Percentiles rank a stretch among this genome's conserved stretches.
Conservation (phyloP, 1,140 invertebrate species). For the Anastrepha obliqua region DNA sequence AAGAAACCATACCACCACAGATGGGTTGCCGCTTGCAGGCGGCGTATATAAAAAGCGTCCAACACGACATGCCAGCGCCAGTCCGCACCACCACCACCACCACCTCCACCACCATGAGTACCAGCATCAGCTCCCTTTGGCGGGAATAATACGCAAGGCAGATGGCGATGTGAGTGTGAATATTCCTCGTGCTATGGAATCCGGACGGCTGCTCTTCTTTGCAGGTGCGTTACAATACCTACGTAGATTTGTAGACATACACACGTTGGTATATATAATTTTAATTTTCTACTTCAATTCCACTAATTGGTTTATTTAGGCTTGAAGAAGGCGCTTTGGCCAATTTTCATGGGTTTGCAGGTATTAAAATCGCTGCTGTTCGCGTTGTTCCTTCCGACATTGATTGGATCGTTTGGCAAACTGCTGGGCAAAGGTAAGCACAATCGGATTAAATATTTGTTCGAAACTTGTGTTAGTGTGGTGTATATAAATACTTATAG, state of each 20-base stretch:
- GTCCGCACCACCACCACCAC: conserved; percentile 10
- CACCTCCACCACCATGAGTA: not conserved
- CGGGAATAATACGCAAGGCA: conserved; percentile 28
- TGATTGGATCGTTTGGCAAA: conserved; percentile 87
- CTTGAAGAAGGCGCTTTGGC: conserved; percentile 86
- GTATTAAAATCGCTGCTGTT: conserved; percentile 86
- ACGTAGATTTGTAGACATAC: not conserved
- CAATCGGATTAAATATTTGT: not conserved
- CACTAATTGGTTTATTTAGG: conserved; percentile 69
- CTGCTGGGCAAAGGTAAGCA: conserved; percentile 85
- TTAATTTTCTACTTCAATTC: conserved; percentile 39
- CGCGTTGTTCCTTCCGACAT: conserved; percentile 87
- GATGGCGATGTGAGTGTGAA: conserved; percentile 66
- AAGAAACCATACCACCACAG: conserved; percentile 60
- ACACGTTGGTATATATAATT: not conserved
- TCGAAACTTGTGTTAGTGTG: not conserved
- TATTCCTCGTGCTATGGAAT: conserved; percentile 73
- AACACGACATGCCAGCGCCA: not conserved
- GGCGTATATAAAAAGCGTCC: not conserved
- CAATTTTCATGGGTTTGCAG: conserved; percentile 85
- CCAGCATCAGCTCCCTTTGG: not conserved
- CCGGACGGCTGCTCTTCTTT: conserved; percentile 77
- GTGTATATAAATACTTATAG: no score
- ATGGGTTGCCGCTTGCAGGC: not conserved
- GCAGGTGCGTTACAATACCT: conserved; percentile 74